A percentile compares a stretch with the other conserved stretches of the same genome.
Conservation (phyloP, 2,113 vertebrate species). For the Otus sunia region DNA sequence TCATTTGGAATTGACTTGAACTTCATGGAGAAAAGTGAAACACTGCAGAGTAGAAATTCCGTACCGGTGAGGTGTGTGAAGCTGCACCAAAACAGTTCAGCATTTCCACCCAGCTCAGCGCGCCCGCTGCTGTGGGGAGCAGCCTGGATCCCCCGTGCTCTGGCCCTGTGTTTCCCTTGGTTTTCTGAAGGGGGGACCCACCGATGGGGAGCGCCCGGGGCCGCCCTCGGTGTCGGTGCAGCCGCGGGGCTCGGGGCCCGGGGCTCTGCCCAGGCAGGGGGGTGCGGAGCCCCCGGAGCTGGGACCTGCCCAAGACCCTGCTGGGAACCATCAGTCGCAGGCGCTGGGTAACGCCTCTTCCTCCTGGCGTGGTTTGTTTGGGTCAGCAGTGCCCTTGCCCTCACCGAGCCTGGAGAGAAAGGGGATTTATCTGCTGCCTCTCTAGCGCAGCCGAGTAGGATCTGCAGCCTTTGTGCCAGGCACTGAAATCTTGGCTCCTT, state of each 20-base stretch:
- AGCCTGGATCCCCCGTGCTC: not conserved
- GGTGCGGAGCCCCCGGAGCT: not conserved
- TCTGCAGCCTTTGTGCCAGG: conserved; percentile 26
- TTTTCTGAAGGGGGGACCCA: too few species aligned
- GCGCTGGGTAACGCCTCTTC: not conserved
- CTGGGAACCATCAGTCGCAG: not conserved
- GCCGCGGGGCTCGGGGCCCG: not conserved
- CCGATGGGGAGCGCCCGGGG: fast-evolving
- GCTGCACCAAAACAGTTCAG: not conserved
- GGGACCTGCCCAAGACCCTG: fast-evolving
- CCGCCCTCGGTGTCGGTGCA: not conserved
- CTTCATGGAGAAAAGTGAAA: not conserved
- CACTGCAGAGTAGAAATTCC: not conserved
- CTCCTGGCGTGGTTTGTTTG: not conserved
- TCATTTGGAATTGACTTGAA: not conserved
- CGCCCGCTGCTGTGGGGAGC: not conserved
- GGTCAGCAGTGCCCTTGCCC: not conserved
- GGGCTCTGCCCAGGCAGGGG: not conserved
- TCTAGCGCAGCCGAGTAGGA: not conserved
- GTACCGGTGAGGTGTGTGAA: fast-evolving
- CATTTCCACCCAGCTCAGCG: not conserved
- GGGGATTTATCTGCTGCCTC: not conserved
- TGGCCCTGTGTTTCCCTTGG: fast-evolving
- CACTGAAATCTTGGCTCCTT: conserved; percentile 1
- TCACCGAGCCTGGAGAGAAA: not conserved